Evolutionary conservation across 2,888 invertebrate genomes (phyloP).

Genomic region (Callosobruchus maculatus): DNA sequence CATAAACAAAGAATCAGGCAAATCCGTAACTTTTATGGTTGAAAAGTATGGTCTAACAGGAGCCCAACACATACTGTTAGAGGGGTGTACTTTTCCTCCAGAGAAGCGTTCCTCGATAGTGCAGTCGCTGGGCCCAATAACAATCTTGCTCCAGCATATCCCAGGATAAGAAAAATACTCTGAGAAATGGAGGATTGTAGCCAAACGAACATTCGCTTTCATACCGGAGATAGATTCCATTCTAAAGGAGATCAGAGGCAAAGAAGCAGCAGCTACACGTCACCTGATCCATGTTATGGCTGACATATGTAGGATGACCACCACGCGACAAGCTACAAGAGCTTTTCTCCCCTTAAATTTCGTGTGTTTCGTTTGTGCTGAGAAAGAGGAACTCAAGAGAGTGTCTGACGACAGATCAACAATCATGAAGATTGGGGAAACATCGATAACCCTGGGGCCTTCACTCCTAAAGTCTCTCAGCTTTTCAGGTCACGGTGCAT

Average conservation of each 20-base stretch:
- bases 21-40: slow-evolving; percentile 9
- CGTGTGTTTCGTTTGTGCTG: background rate
- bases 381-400: background rate
- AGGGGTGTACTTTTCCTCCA: slow-evolving; percentile 22
- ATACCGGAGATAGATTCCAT: too few species aligned
- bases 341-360: too few species aligned
- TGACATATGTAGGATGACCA: too few species aligned
- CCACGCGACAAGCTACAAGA: too few species aligned
- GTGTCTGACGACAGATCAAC: too few species aligned
- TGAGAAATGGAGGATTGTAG: too few species aligned
- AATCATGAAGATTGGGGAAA: too few species aligned
- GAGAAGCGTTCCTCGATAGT: slow-evolving; percentile 24
- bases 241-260: background rate
- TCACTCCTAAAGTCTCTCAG: too few species aligned
- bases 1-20: too few species aligned
- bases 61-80: slow-evolving; percentile 20
- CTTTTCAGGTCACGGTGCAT: too few species aligned
- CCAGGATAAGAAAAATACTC: slow-evolving; percentile 2
- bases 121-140: slow-evolving; percentile 25
- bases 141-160: slow-evolving; percentile 14
- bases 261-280: background rate
- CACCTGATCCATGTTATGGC: background rate
- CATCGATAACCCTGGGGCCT: too few species aligned
- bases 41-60: slow-evolving; percentile 19
- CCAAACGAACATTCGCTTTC: too few species aligned